Evolutionary conservation across 2,797 vertebrate species (phyloP).

Genomic region (Kryptolebias ocellatus): DNA sequence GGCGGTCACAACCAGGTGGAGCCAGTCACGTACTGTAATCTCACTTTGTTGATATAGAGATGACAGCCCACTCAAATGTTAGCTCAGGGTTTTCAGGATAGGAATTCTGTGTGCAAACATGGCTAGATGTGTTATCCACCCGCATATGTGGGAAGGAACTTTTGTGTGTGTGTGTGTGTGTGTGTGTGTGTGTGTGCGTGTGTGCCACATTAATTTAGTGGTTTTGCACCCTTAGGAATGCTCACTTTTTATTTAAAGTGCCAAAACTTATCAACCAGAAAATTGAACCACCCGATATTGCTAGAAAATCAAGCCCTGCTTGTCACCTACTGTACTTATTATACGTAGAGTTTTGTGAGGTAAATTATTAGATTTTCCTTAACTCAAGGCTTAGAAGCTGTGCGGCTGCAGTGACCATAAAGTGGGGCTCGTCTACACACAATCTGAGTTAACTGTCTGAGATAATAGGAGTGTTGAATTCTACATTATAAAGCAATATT

Average conservation of each 20-base stretch:
- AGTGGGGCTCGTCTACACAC: slow-evolving; percentile 34
- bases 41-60: slow-evolving; percentile 23
- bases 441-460: slow-evolving; percentile 34
- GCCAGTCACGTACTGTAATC: slow-evolving; percentile 43
- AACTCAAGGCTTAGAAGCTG: slow-evolving; percentile 14
- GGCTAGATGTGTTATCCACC: slow-evolving; percentile 7
- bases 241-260: slow-evolving; percentile 20
- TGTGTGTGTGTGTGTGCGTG: too few relatives aligned
- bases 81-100: slow-evolving; percentile 3
- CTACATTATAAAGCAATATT: slow-evolving; percentile 36
- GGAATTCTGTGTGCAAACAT: slow-evolving; percentile 6
- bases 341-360: slow-evolving; percentile 28
- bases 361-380: slow-evolving; percentile 44
- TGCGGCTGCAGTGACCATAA: slow-evolving; percentile 20
- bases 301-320: slow-evolving; percentile 26
- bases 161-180: not conserved
- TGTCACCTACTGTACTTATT: slow-evolving; percentile 44
- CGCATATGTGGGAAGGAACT: not conserved
- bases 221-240: slow-evolving; percentile 7
- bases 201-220: slow-evolving; percentile 11
- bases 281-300: slow-evolving; percentile 32
- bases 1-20: slow-evolving; percentile 54
- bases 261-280: slow-evolving; percentile 43
- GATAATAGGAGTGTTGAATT: slow-evolving; percentile 39
- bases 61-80: slow-evolving; percentile 23